phyloP scores from a whole-genome alignment of 2,888 invertebrate species.

The Lithophane semibrunnea region DNA sequence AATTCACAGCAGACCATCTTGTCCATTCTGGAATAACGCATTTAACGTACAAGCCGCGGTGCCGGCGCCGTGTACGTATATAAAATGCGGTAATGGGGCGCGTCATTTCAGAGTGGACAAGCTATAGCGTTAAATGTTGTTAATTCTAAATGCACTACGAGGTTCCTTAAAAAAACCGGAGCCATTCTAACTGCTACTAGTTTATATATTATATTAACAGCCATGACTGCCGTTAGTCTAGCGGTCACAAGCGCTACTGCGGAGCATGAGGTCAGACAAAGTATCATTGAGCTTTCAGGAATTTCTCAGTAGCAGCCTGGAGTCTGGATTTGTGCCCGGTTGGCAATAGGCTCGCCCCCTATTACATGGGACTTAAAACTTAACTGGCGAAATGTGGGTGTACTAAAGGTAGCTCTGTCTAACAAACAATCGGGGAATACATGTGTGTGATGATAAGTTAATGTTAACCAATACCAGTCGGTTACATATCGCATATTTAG shows the following conservation, averaged over 20 bases:
- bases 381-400: not conserved
- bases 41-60: too few relatives aligned
- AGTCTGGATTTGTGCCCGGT: not conserved
- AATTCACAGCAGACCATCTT: not conserved
- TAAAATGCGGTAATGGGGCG: too few relatives aligned
- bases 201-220: not conserved
- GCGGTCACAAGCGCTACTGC: too few relatives aligned
- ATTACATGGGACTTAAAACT: not conserved
- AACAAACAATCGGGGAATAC: not conserved
- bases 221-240: too few relatives aligned
- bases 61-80: too few relatives aligned
- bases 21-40: too few relatives aligned
- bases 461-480: too few relatives aligned
- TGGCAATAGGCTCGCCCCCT: not conserved
- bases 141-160: not conserved
- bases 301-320: not conserved
- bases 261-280: not conserved
- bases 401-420: not conserved
- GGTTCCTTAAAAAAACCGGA: not conserved
- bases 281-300: not conserved
- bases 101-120: too few relatives aligned
- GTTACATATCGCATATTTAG: not conserved
- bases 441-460: not conserved
- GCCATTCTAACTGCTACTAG: not conserved
- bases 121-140: too few relatives aligned